Evolutionary conservation across 2,888 invertebrate genomes (phyloP), one percentile per base, ranked within the genome.

Genomic region (Blastobasis lacticolella): DNA sequence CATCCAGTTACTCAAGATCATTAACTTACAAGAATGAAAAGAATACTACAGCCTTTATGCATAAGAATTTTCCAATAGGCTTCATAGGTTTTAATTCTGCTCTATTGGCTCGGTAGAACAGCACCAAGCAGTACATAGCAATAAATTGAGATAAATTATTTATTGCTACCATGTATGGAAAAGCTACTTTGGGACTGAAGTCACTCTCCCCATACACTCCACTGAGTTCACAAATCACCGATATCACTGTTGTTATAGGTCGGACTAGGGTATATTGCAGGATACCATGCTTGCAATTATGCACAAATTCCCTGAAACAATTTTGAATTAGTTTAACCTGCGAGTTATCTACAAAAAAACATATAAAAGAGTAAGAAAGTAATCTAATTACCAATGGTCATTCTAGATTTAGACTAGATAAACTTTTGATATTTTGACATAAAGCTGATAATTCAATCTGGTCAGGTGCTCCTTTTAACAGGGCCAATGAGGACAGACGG

Each of bases 1-100:
- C 23, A 23, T 3, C 23, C 23, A 23, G 3, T 23, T 2, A 23
- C 23, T 23, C 23, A 23, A 23, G 52, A 49, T 48, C 61, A 23
- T 23, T 23, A 23, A 92, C 96, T 94, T 91, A 98, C 98, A 98
- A 98, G 86, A 98, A 98, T 47, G 98, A 98, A 78, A 98, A 96
- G 89, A 98, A 98, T 37, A 98, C 97, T 51, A 98, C 97, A 61
- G 97, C 96, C 88, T 98, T 98, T 64, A 98, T 97, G 80, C 98
- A 98, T 50, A 98, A 89, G 86, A 98, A 98, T 83, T 98, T 98
- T 47, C 96, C 95, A 59, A 98, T 90, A 0, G 98, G 98, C 71
- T 94, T 94, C 94, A 98, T 97, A 5, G 97, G 97, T 63, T 92
- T 92, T 47, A 98, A 82, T 77, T 97, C 96, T 51, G 93, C 91